These are phyloP conservation scores for Drosophila mayaguana DNA, from an alignment of 2,888 invertebrate species.

Conservation along the genomic window DNA sequence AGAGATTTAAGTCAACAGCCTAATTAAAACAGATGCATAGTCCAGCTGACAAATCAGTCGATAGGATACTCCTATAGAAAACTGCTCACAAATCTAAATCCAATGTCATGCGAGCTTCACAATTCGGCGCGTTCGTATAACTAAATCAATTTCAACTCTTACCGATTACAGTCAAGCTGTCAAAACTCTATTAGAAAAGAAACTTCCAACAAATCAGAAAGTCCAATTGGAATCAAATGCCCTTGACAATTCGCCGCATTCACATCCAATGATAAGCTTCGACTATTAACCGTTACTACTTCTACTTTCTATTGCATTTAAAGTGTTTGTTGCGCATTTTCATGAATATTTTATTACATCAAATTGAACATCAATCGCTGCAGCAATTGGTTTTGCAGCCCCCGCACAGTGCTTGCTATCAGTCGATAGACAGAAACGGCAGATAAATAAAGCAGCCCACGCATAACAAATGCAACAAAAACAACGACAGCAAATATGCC, in stretches of 20 bases:
- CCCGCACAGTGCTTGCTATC: constrained; percentile 32
- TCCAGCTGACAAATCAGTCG: constrained; percentile 6
- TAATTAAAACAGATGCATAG: constrained; percentile 2
- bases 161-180: background rate
- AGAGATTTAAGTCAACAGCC: constrained; percentile 8
- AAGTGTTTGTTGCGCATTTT: constrained; percentile 25
- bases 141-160: background rate
- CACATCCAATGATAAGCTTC: background rate
- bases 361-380: constrained; percentile 48
- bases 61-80: background rate
- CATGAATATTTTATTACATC: constrained; percentile 55
- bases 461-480: constrained; percentile 39
- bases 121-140: background rate
- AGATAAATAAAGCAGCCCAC: constrained; percentile 64
- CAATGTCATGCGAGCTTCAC: background rate
- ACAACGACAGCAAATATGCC: constrained; percentile 25
- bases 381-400: constrained; percentile 41
- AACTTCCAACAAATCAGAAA: background rate
- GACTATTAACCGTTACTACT: constrained; percentile 1
- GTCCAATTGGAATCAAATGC: constrained; percentile 10
- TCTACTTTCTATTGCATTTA: constrained; percentile 24
- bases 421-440: constrained; percentile 45
- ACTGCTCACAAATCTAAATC: background rate
- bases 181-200: background rate
- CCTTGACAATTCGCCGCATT: constrained; percentile 19